Evolutionary conservation across 2,113 vertebrate genomes (phyloP).

Genomic region (Melanerpes aurifrons): DNA sequence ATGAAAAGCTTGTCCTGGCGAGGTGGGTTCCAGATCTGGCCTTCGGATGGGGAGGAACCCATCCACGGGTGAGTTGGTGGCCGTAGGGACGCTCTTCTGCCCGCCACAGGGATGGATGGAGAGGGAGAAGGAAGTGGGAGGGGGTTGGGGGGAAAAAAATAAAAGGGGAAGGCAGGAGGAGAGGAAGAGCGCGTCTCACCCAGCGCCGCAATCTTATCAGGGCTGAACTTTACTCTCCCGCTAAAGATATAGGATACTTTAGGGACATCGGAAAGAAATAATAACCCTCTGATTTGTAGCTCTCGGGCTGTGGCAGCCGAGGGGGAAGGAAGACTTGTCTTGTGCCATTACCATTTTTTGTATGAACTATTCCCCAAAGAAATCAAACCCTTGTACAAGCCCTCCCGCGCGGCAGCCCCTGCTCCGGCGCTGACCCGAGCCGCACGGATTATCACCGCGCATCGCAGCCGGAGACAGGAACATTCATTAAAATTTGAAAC

Average conservation of each 20-base stretch:
- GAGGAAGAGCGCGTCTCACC: slow-evolving; percentile 25
- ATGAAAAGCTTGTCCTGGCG: slow-evolving; percentile 32
- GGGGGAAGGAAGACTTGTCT: slow-evolving; percentile 6
- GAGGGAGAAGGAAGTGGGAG: neutral
- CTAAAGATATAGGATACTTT: slow-evolving; percentile 68
- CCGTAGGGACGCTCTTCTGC: neutral
- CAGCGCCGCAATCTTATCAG: slow-evolving; percentile 62
- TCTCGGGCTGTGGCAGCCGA: neutral
- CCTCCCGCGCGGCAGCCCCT: slow-evolving; percentile 37
- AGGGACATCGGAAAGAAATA: slow-evolving; percentile 71
- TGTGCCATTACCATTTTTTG: slow-evolving; percentile 44
- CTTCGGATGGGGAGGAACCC: neutral
- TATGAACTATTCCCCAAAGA: slow-evolving; percentile 66
- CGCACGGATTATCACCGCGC: slow-evolving; percentile 40
- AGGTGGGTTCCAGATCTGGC: neutral
- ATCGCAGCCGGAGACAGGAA: slow-evolving; percentile 64
- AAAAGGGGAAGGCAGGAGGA: neutral
- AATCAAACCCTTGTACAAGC: slow-evolving; percentile 65
- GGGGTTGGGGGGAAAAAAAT: too few species aligned
- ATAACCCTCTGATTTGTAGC: slow-evolving; percentile 68
- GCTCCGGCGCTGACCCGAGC: slow-evolving; percentile 47
- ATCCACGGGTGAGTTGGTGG: neutral
- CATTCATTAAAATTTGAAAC: slow-evolving; percentile 82
- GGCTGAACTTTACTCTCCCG: slow-evolving; percentile 66
- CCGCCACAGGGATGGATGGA: neutral